Evolutionary conservation across 2,113 vertebrate genomes (phyloP), one percentile per base, ranked within the genome.

Genomic region (Rhabdomys dilectus): DNA sequence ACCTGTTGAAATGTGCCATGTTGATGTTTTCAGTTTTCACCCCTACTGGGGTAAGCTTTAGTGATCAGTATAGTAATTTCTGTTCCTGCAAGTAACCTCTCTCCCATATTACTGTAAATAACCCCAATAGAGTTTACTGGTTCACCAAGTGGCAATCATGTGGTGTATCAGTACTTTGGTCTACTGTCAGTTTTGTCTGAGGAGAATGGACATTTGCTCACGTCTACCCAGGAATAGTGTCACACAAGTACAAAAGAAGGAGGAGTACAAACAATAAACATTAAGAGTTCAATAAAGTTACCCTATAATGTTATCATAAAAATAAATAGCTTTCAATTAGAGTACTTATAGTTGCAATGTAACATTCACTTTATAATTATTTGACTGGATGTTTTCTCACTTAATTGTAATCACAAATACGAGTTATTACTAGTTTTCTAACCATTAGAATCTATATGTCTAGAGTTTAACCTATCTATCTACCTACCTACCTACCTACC

Each of bases 341-440:
- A 86, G 10, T 66, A 73, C 51, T 51, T 90, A 76, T 42, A 84
- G 24, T 7, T 84, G 19, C 45, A 64, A 86, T 48, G 45, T 60
- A 66, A 45, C 42, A 45, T 17, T 85, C 15, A 64, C 26, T 85
- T 45, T 58, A 56, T 62, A 93, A 86, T 90, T 95, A 84, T n/a
- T 62, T 92, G 39, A 70, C 51, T 66, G 53, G 3, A 39, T 76
- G 73, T 60, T 92, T 96, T 81, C 73, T 78, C 73, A 93, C 24
- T 77, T 90, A 73, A 36, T 36, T 78, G 12, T 60, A 60, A 89
- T 66, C 22, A 60, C 66, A 36, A 68, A 68, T 36, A 68, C 1
- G 13, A 68, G 66, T 36, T 68, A 68, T 68, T 36, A 68, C 31
- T 68, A 68, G 66, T n/a, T 72, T n/a, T n/a, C 36, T n/a, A 72